Evolutionary conservation across 2,888 invertebrate species (phyloP), one percentile per base, ranked within the genome.

Genomic region (Polydrusus tereticollis): DNA sequence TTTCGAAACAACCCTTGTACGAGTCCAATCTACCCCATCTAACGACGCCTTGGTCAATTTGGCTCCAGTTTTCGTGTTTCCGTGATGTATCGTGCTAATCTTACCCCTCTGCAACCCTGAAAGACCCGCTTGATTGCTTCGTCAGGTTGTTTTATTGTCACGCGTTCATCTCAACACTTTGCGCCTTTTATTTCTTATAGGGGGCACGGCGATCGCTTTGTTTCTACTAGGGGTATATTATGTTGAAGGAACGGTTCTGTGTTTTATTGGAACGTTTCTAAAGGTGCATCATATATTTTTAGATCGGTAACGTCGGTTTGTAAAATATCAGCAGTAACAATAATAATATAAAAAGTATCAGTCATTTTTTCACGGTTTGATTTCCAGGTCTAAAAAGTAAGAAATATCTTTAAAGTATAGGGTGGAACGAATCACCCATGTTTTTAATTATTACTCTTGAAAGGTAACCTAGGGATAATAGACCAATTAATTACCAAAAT

Each of bases 11-110:
- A 67, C 73, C 66, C 67, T 62, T 58, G 59, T 47, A 63, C 71
- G 55, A 50, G 64, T 47, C 72, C 72, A 75, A 75, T 75, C 75
- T 75, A 75, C 75, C 75, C 75, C 68, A 70, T 74, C 70, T 74
- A 67, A 71, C 71, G 62, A 63, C 55, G 65, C 63, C 65, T 71
- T 72, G 75, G 75, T 75, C 75, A 75, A 75, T 75, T 75, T 72
- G 75, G 69, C 69, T 57, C 43, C 63, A 69, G 75, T 75, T 75
- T 75, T 70, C 72, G 66, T 72, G 75, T 75, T 75, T 75, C 69
- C 80, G 84, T 85, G 85, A 83, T 82, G 81, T 85, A 85, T 85
- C 84, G 82, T 77, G 82, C 84, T 84, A 84, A 85, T 85, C 84
- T 84, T 76, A 76, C 76, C 71, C 75, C 69, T 62, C 26, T 55